phyloP scores from a whole-genome alignment of 2,888 invertebrate species.

The Volucella bombylans region DNA sequence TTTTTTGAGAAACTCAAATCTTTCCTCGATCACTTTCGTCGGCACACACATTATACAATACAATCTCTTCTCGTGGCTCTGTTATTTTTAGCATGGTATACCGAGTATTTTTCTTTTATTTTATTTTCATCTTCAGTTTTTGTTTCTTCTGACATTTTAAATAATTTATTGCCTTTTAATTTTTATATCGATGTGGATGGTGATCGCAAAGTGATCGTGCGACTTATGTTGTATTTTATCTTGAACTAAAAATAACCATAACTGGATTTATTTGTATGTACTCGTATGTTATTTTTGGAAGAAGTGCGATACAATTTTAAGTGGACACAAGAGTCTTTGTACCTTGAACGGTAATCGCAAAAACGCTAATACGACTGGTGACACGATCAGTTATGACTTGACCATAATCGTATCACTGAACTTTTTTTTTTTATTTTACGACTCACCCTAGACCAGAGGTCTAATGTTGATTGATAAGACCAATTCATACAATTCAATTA shows the following conservation, averaged over 20 bases:
- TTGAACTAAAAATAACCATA: neutral
- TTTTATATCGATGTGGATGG: neutral
- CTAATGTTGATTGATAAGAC: conserved; percentile 30
- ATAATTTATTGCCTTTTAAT: conserved; percentile 38
- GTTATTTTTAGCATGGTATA: conserved; percentile 54
- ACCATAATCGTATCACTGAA: conserved; percentile 3
- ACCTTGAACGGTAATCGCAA: neutral
- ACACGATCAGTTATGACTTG: too few relatives aligned
- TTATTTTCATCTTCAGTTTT: conserved; percentile 2
- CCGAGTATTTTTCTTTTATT: conserved; percentile 17
- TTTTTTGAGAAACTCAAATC: conserved; percentile 8
- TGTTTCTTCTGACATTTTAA: neutral
- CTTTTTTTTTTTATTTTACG: neutral
- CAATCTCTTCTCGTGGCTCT: conserved; percentile 34
- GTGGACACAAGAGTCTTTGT: conserved; percentile 6
- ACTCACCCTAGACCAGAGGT: conserved; percentile 19
- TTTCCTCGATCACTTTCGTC: conserved; percentile 57
- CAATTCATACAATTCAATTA: conserved; percentile 33
- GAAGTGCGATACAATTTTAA: neutral
- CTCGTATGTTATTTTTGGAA: neutral
- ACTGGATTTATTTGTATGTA: neutral
- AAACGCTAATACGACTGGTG: too few relatives aligned
- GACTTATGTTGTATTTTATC: neutral
- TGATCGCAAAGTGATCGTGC: neutral
- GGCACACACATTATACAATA: conserved; percentile 60